Percentiles rank a stretch among this genome's conserved stretches.
Conservation (phyloP, 1,140 invertebrate species). For the Mercenaria mercenaria region DNA sequence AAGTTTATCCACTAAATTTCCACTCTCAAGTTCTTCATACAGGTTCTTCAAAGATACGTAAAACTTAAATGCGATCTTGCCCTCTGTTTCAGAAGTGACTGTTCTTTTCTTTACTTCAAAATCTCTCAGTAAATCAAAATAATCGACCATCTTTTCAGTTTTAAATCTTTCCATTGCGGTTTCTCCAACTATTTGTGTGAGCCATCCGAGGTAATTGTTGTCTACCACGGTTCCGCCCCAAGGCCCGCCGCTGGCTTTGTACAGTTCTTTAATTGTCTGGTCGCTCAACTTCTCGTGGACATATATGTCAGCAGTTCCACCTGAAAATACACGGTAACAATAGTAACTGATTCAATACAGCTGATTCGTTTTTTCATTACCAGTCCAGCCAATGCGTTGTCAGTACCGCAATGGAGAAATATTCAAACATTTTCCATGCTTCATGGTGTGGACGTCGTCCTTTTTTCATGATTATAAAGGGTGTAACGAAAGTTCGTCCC, state of each 20-base stretch:
- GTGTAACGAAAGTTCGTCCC: no score
- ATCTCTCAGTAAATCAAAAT: constrained; percentile 57
- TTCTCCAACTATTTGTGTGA: constrained; percentile 56
- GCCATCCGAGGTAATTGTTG: constrained; percentile 26
- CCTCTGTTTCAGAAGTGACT: constrained; percentile 10
- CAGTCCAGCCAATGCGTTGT: not conserved
- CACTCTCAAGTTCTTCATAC: not conserved
- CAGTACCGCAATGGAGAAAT: not conserved
- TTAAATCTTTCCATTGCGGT: constrained; percentile 41
- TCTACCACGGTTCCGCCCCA: constrained; percentile 72
- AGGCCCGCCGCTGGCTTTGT: constrained; percentile 65
- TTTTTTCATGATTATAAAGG: not conserved
- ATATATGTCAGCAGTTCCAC: constrained; percentile 71
- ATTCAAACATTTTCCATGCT: not conserved
- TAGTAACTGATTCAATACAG: not conserved
- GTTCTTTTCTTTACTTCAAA: constrained; percentile 67
- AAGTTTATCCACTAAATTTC: not conserved
- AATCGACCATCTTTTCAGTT: constrained; percentile 26
- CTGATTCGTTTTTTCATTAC: not conserved
- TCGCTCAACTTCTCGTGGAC: constrained; percentile 64
- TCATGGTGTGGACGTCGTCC: not conserved
- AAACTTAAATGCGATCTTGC: constrained; percentile 16
- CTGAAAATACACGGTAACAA: constrained; percentile 45
- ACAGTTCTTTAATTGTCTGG: constrained; percentile 60
- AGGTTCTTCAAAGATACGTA: not conserved